A percentile compares a stretch with the other conserved stretches of the same genome.
Evolutionary conservation across 2,888 invertebrate species (phyloP).

Genomic region (Diogma glabrata): DNA sequence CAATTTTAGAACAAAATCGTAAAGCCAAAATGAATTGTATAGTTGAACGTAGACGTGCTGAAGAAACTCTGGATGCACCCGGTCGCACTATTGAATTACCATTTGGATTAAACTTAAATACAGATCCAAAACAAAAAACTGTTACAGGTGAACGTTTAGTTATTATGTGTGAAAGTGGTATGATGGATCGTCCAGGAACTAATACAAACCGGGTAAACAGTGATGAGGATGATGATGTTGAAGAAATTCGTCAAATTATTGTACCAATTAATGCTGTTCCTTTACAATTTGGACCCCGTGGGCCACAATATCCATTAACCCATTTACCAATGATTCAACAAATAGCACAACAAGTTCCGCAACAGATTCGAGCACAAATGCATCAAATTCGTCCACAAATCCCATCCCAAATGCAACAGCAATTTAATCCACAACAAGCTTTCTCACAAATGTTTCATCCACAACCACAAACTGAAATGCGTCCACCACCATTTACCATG

Average conservation of each 20-base stretch:
- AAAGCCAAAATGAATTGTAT: conserved; percentile 83
- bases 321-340: conserved; percentile 33
- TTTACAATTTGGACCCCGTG: conserved; percentile 39
- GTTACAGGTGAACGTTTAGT: conserved; percentile 77
- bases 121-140: conserved; percentile 58
- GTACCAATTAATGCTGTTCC: conserved; percentile 37
- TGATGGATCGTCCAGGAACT: background rate
- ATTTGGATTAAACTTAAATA: conserved; percentile 54
- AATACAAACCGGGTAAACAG: background rate
- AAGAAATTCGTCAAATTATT: conserved; percentile 35
- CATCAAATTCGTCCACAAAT: conserved; percentile 4
- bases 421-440: conserved; percentile 24
- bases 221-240: conserved; percentile 30
- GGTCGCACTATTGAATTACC: conserved; percentile 50
- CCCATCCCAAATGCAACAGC: background rate
- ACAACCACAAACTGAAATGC: conserved; percentile 7
- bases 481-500: conserved; percentile 22
- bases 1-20: conserved; percentile 56
- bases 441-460: background rate
- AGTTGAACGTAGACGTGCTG: conserved; percentile 73
- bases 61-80: conserved; percentile 70
- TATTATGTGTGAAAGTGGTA: conserved; percentile 76
- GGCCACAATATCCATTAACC: conserved; percentile 43
- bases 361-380: conserved; percentile 3
- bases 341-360: conserved; percentile 18